These are phyloP conservation scores for Nomada lathburiana DNA, from an alignment of 2,888 invertebrate genomes.

Conservation along the genomic window DNA sequence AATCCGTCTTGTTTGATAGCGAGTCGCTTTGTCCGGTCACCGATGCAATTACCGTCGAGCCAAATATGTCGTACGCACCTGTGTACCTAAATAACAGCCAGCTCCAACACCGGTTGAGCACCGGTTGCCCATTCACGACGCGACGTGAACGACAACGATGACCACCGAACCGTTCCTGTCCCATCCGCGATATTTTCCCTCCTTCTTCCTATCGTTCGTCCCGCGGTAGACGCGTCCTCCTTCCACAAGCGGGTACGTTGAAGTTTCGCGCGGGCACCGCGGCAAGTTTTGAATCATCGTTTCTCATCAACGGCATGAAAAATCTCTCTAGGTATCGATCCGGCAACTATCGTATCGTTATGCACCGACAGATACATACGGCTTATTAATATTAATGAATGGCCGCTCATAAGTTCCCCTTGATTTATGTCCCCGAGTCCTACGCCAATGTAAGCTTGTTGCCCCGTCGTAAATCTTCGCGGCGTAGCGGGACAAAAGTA, in stretches of 20 bases:
- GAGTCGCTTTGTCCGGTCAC: constrained; percentile 51
- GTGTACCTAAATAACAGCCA: constrained; percentile 45
- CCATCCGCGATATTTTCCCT: not conserved
- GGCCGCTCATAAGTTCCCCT: constrained; percentile 79
- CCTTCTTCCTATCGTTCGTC: too few relatives aligned
- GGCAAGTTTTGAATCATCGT: constrained; percentile 70
- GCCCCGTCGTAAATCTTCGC: constrained; percentile 82
- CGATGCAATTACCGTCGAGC: constrained; percentile 49
- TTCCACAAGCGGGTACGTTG: not conserved
- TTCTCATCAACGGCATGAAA: constrained; percentile 70
- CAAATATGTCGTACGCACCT: constrained; percentile 57
- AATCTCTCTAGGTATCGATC: constrained; percentile 72
- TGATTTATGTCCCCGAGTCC: constrained; percentile 82
- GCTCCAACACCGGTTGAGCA: constrained; percentile 19
- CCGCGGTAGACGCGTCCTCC: not conserved
- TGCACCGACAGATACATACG: constrained; percentile 80
- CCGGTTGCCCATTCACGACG: constrained; percentile 1
- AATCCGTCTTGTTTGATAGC: constrained; percentile 59
- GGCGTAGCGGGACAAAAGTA: constrained; percentile 82
- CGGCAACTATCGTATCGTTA: constrained; percentile 79
- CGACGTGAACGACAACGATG: not conserved
- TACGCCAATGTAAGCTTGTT: constrained; percentile 81
- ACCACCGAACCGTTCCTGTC: not conserved
- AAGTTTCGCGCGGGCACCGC: constrained; percentile 44
- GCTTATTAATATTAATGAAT: constrained; percentile 84